Evolutionary conservation across 1,140 invertebrate genomes (phyloP), one percentile per base, ranked within the genome.

Genomic region (Heterodera schachtii): DNA sequence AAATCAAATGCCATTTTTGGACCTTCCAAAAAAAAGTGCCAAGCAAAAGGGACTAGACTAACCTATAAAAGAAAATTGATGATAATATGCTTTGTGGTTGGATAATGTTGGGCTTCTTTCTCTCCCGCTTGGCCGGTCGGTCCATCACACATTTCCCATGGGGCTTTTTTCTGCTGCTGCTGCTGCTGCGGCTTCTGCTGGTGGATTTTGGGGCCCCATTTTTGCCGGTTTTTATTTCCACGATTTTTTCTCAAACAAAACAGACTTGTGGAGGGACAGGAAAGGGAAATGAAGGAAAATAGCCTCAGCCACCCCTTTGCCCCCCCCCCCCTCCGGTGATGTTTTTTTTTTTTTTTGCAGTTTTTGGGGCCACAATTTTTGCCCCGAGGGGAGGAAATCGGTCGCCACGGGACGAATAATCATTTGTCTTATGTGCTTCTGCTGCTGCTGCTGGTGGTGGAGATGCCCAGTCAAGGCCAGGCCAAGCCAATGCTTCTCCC

Each of bases 141-240:
- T n/a, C n/a, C n/a, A n/a, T n/a, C n/a, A n/a, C n/a, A n/a, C 57
- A 60, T 60, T 60, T 60, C 57, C 57, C 57, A 60, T 60, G 57
- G 57, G 57, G 57, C 57, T 60, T 60, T 60, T 60, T 60, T n/a
- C n/a, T n/a, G n/a, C n/a, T n/a, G n/a, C n/a, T n/a, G n/a, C n/a
- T n/a, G n/a, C n/a, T n/a, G n/a, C n/a, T n/a, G n/a, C n/a, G n/a
- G n/a, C n/a, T n/a, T n/a, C n/a, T n/a, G n/a, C n/a, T n/a, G n/a
- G n/a, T n/a, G n/a, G n/a, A 4, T 1, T 16, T 60, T 16, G 57
- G 16, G 57, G 57, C 1, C 57, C 57, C 57, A 60, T 16, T 60
- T 60, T 16, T 19, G 4, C 11, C 57, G 16, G 9, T 60, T 60
- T 60, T 60, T 60, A 60, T 60, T 60, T 60, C 57, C 5, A 11